Conservation (phyloP, 2,113 vertebrate genomes). For the Eretmochelys imbricata region DNA sequence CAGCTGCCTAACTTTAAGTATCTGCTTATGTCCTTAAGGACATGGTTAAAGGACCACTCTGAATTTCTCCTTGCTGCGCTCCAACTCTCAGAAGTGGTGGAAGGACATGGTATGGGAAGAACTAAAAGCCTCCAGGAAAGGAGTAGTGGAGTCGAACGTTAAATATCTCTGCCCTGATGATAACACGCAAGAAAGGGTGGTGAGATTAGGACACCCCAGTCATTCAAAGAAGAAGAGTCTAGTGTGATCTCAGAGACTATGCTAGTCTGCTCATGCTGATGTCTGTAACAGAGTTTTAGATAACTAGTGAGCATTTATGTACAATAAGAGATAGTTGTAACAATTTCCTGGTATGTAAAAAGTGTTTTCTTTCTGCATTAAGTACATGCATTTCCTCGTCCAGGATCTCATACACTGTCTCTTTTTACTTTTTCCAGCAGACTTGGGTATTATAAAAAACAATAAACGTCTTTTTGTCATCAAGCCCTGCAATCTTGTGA, state of each 20-base stretch:
- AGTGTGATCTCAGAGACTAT: slow-evolving; percentile 29
- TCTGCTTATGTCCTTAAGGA: slow-evolving; percentile 33
- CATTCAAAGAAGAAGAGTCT: slow-evolving; percentile 42
- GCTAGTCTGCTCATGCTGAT: slow-evolving; percentile 1
- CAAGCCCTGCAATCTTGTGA: neutral
- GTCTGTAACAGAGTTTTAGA: slow-evolving; percentile 10
- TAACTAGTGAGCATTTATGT: neutral
- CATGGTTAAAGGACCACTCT: slow-evolving; percentile 49
- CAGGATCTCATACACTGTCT: neutral
- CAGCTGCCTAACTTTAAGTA: slow-evolving; percentile 42
- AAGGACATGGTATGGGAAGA: slow-evolving; percentile 59
- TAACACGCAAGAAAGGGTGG: slow-evolving; percentile 37
- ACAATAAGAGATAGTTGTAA: neutral
- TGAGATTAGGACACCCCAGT: slow-evolving; percentile 20
- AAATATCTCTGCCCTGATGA: slow-evolving; percentile 72
- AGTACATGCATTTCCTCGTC: neutral
- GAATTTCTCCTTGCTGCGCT: slow-evolving; percentile 56
- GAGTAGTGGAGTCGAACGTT: slow-evolving; percentile 71
- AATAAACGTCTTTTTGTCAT: slow-evolving; percentile 19
- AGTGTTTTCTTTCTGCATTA: neutral
- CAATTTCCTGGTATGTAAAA: neutral
- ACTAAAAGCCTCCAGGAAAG: slow-evolving; percentile 70
- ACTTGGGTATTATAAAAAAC: slow-evolving; percentile 36
- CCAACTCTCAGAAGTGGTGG: slow-evolving; percentile 65
- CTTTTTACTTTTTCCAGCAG: slow-evolving; percentile 4